Base-by-base conservation (phyloP, 2,113 vertebrate genomes). In the Mastomys coucha region DNA sequence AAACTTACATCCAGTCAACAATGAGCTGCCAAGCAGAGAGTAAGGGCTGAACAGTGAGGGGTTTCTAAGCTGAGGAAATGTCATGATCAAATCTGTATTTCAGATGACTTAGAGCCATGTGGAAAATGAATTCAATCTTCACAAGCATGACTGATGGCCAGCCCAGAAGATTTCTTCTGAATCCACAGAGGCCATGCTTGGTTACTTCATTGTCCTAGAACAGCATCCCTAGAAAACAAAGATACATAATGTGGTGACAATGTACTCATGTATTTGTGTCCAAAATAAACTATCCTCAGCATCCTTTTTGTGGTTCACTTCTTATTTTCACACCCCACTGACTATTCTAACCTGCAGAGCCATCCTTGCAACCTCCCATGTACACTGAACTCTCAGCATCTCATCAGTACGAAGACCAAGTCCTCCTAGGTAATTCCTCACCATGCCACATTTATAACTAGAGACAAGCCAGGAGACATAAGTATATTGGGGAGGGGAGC, bases 201-300 rank as follows among this genome's bases (percentile, higher is more conserved):
- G 7, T 42, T 92, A 22, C 26, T 81, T 6, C 39, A 42, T 31
- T 5, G 72, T 20, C 26, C 22, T 92, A 49, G 56, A 80, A 82
- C 39, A 67, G 5, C 2, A 91, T 24, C 51, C 36, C 22, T 58
- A 33, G 33, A 95, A 95, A 85, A 87, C 36, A 67, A 92, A 78
- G 36, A 26, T 92, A 81, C 77, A 51, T 51, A 53, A 8, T 80
- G 39, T 13, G 65, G 53, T 22, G 12, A 39, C 20, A 63, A 12
- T 39, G 84, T 89, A 72, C 65, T 81, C 51, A 65, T 58, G 24
- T 65, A 2, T 16, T n/a, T 63, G 10, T 91, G 24, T 75, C 8
- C 22, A 60, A 89, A 97, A 94, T 95, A 97, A 96, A 94, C 16
- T 56, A 45, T 17, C 13, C 86, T 19, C 39, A 31, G 39, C 33